Evolutionary conservation across 53 echinoderm and acorn worm species (phyloP).

Genomic region (Holothuria leucospilota): DNA sequence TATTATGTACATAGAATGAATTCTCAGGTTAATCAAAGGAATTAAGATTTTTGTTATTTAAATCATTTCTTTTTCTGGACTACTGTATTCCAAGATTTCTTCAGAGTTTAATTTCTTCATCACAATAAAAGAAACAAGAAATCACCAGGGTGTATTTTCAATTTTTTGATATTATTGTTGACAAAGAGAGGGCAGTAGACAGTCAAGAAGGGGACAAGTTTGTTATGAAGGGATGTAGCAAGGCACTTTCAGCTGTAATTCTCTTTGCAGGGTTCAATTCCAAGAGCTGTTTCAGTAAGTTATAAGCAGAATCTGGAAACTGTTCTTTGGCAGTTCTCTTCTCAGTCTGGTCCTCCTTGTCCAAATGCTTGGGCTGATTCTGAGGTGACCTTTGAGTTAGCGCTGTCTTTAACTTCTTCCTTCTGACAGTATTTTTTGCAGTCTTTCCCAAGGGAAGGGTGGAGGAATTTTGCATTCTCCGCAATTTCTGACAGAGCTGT

Average conservation of each 20-base stretch:
- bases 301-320: slow-evolving; percentile 84
- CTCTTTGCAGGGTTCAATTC: slow-evolving; percentile 83
- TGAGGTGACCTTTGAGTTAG: slow-evolving; percentile 29
- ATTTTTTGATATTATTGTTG: neutral
- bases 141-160: too few species aligned
- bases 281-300: slow-evolving; percentile 72
- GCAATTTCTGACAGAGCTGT: slow-evolving; percentile 80
- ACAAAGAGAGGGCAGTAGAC: too few species aligned
- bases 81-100: slow-evolving; percentile 35
- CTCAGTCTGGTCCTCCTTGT: neutral
- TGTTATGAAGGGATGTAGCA: slow-evolving; percentile 81
- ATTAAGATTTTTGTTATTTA: too few species aligned
- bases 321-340: neutral
- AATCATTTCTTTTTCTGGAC: slow-evolving; percentile 8
- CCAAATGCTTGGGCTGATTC: neutral
- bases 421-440: neutral
- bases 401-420: neutral
- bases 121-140: neutral
- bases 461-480: slow-evolving; percentile 16
- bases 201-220: neutral
- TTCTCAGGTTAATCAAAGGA: slow-evolving; percentile 29
- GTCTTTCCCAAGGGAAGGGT: neutral
- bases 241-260: slow-evolving; percentile 81
- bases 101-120: neutral
- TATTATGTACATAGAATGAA: neutral